These are phyloP conservation scores for Glaucopsyche alexis DNA, from an alignment of 2,888 invertebrate species.

Conservation along the genomic window DNA sequence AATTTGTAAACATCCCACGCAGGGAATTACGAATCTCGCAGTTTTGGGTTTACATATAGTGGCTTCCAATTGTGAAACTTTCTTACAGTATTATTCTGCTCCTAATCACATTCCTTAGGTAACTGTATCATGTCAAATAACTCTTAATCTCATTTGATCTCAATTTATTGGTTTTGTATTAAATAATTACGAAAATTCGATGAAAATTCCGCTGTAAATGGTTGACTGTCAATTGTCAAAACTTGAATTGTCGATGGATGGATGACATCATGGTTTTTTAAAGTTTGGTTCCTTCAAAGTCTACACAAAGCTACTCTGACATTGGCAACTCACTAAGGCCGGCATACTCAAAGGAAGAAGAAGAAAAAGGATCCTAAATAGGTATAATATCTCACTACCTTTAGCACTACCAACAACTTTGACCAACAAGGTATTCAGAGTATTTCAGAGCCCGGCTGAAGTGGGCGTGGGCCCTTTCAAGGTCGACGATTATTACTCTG, in stretches of 20 bases:
- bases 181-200: conserved; percentile 39
- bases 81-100: background rate
- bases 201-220: conserved; percentile 35
- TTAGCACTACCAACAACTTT: no score
- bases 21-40: conserved; percentile 51
- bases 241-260: conserved; percentile 39
- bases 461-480: no score
- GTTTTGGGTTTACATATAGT: conserved; percentile 27
- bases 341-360: no score
- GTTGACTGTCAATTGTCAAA: conserved; percentile 28
- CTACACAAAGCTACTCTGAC: no score
- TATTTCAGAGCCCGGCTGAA: no score
- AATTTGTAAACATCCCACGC: conserved; percentile 69
- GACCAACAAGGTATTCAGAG: no score
- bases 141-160: conserved; percentile 28
- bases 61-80: background rate
- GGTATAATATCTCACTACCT: no score
- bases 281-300: background rate
- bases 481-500: no score
- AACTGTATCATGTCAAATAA: background rate
- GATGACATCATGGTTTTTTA: conserved; percentile 43
- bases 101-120: background rate
- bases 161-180: conserved; percentile 34
- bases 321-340: no score
- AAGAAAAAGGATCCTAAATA: no score